Evolutionary conservation across 1,140 invertebrate species (phyloP), one percentile per base, ranked within the genome.

Genomic region (Tetramorium alpestre): DNA sequence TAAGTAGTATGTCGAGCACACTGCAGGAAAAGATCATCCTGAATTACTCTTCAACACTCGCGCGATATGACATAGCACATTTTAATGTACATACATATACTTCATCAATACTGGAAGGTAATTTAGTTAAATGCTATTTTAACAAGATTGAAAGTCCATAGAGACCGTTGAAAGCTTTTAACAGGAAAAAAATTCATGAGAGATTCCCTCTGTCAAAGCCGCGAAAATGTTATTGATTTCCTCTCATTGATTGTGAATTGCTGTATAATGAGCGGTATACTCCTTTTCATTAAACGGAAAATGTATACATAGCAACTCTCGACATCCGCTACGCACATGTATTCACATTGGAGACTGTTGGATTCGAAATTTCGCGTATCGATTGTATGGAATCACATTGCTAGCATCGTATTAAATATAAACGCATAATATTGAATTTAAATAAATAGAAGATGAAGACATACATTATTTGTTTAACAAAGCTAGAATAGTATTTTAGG

Each of bases 71-170:
- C 18, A 44, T 28, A 41, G 72, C 65, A 54, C 22, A 22, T 22
- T 22, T 22, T 22, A 22, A 22, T 22, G 22, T 58, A 49, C 64
- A 22, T 47, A 75, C 47, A 33, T 33, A 33, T 0, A 54, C 67
- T 86, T 88, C 67, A 75, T 85, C 33, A 56, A 69, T 33, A 51
- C 81, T n/a, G 3, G 65, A 85, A 47, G 86, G 60, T 89, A 89
- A 89, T 78, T 33, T 58, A 75, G 47, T 38, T 58, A 49, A 72
- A 89, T 78, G 86, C 44, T 49, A 49, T 77, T 77, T 69, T 88
- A 89, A 89, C n/a, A 86, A 85, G 78, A 72, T 87, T 77, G 70
- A 56, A 77, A 56, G 49, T 65, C 64, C 54, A 11, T 11, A 33
- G 28, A 2, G 28, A 33, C 33, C 44, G 10, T 28, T 58, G 41